Evolutionary conservation across 2,113 vertebrate genomes (phyloP).

Genomic region (Glaucomys volans): DNA sequence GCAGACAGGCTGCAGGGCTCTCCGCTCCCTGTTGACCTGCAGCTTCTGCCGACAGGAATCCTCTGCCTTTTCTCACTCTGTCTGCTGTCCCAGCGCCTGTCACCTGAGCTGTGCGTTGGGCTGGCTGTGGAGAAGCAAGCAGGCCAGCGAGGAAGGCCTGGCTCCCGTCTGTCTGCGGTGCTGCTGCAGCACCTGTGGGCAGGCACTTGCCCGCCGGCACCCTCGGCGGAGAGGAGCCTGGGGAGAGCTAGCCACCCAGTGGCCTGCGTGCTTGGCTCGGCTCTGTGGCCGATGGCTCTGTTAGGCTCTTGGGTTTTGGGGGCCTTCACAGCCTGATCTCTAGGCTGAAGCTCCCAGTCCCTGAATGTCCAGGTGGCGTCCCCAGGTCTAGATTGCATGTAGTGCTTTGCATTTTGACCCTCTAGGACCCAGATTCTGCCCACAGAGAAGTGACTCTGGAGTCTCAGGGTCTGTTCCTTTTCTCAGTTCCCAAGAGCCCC

Average conservation of each 20-base stretch:
- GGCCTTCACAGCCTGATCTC: neutral
- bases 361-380: neutral
- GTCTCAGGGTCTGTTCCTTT: neutral
- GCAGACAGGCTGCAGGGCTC: neutral
- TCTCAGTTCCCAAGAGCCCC: neutral
- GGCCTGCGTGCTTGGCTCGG: neutral
- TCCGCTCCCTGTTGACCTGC: rapidly evolving
- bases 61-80: neutral
- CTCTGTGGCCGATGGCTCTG: neutral
- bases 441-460: neutral
- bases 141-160: neutral
- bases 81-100: neutral
- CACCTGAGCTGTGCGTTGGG: neutral
- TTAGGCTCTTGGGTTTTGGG: neutral
- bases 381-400: neutral
- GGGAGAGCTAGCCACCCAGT: neutral
- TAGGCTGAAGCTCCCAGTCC: neutral
- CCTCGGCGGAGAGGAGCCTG: too few relatives aligned
- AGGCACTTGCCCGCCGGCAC: too few relatives aligned
- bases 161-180: neutral
- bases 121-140: neutral
- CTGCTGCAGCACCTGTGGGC: neutral
- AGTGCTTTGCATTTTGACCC: neutral
- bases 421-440: neutral
- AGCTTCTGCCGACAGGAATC: neutral